A percentile compares a stretch with the other conserved stretches of the same genome.
phyloP scores from a whole-genome alignment of 1,140 invertebrate genomes.

The Drosophila littoralis region DNA sequence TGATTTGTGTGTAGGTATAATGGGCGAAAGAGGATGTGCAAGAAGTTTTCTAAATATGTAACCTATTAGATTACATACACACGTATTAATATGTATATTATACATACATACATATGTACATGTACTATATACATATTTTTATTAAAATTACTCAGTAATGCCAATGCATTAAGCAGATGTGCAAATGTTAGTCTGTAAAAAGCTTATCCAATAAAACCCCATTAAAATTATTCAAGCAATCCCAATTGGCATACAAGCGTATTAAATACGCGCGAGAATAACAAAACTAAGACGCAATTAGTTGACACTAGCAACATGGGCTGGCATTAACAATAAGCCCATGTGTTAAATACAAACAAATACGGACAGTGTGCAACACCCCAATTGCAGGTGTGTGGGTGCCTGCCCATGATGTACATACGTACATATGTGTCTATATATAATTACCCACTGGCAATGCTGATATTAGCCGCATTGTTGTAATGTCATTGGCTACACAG shows the following conservation, averaged over 20 bases:
- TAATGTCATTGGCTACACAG: slow-evolving; percentile 19
- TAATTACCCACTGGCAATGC: slow-evolving; percentile 23
- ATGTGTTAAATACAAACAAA: slow-evolving; percentile 36
- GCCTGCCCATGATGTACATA: slow-evolving; percentile 18
- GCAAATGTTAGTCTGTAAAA: slow-evolving; percentile 26
- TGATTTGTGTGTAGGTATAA: slow-evolving; percentile 14
- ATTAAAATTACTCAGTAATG: not conserved
- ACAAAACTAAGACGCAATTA: slow-evolving; percentile 74
- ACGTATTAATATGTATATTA: slow-evolving; percentile 4
- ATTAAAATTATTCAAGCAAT: slow-evolving; percentile 31
- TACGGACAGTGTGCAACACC: slow-evolving; percentile 12
- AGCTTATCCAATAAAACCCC: slow-evolving; percentile 28
- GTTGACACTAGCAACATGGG: slow-evolving; percentile 31
- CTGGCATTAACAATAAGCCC: slow-evolving; percentile 36
- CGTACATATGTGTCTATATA: not conserved
- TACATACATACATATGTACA: not conserved
- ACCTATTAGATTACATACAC: slow-evolving; percentile 11
- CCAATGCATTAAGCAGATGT: slow-evolving; percentile 4
- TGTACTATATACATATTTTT: too few relatives aligned
- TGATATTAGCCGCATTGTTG: slow-evolving; percentile 47
- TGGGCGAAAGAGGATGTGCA: slow-evolving; percentile 8
- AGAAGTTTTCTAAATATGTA: slow-evolving; percentile 28
- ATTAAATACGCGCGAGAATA: slow-evolving; percentile 27
- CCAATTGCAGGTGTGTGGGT: slow-evolving; percentile 30
- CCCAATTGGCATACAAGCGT: slow-evolving; percentile 9